Evolutionary conservation across 2,888 invertebrate species (phyloP).

Genomic region (Acronicta leporina): DNA sequence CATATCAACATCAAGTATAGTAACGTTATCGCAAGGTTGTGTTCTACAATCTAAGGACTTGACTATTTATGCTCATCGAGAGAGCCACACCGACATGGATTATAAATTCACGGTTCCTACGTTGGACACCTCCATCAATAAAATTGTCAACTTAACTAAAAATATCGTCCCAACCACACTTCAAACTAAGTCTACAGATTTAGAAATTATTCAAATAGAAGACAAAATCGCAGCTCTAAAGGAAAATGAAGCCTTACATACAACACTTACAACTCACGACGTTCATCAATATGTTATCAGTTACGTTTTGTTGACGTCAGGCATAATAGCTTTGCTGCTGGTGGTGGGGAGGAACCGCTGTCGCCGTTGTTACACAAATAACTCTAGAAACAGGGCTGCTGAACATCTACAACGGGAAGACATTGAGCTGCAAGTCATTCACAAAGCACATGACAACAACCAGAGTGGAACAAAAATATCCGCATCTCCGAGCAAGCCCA

Average conservation of each 20-base stretch:
- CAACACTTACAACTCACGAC: slow-evolving; percentile 6
- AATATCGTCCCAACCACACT: background rate
- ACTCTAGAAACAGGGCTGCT: background rate
- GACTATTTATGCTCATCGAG: slow-evolving; percentile 27
- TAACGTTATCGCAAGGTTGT: slow-evolving; percentile 32
- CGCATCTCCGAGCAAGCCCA: background rate
- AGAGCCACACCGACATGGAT: slow-evolving; percentile 7
- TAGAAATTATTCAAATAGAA: background rate
- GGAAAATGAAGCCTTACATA: background rate
- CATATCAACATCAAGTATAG: slow-evolving; percentile 25
- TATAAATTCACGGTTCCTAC: background rate
- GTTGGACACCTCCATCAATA: slow-evolving; percentile 15
- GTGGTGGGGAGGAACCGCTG: slow-evolving; percentile 7
- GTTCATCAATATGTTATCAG: slow-evolving; percentile 13
- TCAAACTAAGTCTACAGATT: background rate
- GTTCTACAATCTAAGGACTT: slow-evolving; percentile 30
- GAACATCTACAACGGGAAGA: background rate
- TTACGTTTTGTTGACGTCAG: slow-evolving; percentile 3
- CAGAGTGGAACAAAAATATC: background rate
- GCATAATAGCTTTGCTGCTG: background rate
- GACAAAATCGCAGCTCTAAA: background rate
- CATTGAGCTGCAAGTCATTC: slow-evolving; percentile 3
- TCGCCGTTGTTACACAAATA: background rate
- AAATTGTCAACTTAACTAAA: slow-evolving; percentile 13
- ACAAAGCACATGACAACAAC: background rate